These are phyloP conservation scores for Neodontobutis hainanensis DNA, from an alignment of 2,113 vertebrate species.

Conservation along the genomic window DNA sequence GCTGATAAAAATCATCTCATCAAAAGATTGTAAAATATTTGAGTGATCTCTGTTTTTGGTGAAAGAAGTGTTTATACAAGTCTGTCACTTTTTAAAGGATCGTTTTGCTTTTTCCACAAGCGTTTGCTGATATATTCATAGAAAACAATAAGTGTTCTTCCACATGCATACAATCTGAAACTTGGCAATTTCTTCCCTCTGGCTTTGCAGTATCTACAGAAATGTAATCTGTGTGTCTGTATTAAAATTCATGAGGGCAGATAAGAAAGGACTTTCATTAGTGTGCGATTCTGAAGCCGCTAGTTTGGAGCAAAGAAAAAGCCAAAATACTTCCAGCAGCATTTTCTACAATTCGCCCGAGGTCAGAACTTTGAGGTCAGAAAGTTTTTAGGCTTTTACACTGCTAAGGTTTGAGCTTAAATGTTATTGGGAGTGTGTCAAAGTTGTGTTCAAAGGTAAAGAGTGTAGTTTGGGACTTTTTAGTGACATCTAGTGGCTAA, in stretches of 20 bases:
- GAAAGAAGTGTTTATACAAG: slow-evolving; percentile 43
- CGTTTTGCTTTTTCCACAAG: slow-evolving; percentile 40
- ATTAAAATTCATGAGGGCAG: slow-evolving; percentile 78
- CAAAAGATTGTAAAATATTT: slow-evolving; percentile 23
- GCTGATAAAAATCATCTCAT: slow-evolving; percentile 19
- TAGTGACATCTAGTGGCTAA: no score
- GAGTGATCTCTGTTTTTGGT: slow-evolving; percentile 18
- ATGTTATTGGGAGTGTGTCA: no score
- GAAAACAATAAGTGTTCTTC: slow-evolving; percentile 72
- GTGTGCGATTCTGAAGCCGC: slow-evolving; percentile 33
- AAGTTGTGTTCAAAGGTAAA: no score
- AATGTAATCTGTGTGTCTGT: slow-evolving; percentile 66
- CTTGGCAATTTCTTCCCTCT: slow-evolving; percentile 49
- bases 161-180: slow-evolving; percentile 59
- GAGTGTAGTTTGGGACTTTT: no score
- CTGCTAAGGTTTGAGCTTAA: background rate
- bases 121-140: slow-evolving; percentile 75
- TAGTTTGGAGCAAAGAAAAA: slow-evolving; percentile 36
- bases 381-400: slow-evolving; percentile 3
- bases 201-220: slow-evolving; percentile 67
- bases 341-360: slow-evolving; percentile 34
- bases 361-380: slow-evolving; percentile 19
- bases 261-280: slow-evolving; percentile 64
- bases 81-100: slow-evolving; percentile 41
- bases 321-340: slow-evolving; percentile 35